Conservation (phyloP, 1,140 invertebrate species). For the Scaptomyza hsui region DNA sequence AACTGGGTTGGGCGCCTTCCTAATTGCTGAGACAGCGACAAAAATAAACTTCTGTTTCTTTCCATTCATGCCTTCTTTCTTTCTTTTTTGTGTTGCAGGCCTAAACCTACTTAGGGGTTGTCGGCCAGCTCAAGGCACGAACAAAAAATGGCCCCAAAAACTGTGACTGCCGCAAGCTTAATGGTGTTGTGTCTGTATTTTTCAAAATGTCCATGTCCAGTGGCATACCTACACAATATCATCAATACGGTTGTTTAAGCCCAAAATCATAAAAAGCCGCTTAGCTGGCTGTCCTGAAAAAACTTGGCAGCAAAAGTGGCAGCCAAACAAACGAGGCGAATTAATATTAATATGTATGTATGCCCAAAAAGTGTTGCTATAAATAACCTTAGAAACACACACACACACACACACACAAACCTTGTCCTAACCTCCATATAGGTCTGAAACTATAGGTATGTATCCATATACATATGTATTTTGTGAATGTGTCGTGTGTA, state of each 20-base stretch:
- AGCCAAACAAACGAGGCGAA: slow-evolving; percentile 44
- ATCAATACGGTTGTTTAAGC: slow-evolving; percentile 11
- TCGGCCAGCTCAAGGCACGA: neutral
- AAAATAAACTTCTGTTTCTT: slow-evolving; percentile 18
- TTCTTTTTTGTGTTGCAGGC: slow-evolving; percentile 14
- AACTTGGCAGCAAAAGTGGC: slow-evolving; percentile 53
- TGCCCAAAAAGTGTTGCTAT: slow-evolving; percentile 72
- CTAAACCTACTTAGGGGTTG: slow-evolving; percentile 18
- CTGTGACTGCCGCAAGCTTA: neutral
- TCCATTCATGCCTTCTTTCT: slow-evolving; percentile 13
- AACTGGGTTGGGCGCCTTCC: slow-evolving; percentile 10
- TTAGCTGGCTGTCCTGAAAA: slow-evolving; percentile 51
- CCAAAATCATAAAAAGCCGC: slow-evolving; percentile 69
- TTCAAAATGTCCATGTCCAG: neutral
- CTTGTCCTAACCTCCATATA: slow-evolving; percentile 35
- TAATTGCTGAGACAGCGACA: slow-evolving; percentile 56
- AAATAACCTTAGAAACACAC: slow-evolving; percentile 70
- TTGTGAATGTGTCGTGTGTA: slow-evolving; percentile 39
- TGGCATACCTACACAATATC: neutral
- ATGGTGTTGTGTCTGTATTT: neutral
- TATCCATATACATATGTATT: slow-evolving; percentile 13
- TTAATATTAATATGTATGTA: slow-evolving; percentile 42
- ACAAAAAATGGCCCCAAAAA: neutral
- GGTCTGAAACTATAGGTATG: neutral
- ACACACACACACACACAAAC: slow-evolving; percentile 1